Evolutionary conservation across 1,140 invertebrate genomes (phyloP).

Genomic region (Drosophila pruinosa): DNA sequence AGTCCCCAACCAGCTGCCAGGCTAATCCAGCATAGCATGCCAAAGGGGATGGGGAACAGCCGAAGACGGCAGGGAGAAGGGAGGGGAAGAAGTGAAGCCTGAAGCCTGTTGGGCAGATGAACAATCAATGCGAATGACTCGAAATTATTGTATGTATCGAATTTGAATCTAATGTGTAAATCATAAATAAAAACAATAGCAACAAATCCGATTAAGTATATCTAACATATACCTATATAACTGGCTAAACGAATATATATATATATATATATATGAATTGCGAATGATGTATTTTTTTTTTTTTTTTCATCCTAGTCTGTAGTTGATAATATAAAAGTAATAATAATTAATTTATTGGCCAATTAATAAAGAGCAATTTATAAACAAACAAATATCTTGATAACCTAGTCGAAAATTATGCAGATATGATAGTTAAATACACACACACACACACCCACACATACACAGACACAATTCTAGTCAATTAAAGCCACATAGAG

Average conservation of each 20-base stretch:
- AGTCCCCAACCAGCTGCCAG: constrained; percentile 14
- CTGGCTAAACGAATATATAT: constrained; percentile 26
- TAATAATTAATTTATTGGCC: constrained; percentile 61
- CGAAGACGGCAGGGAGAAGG: too few relatives aligned
- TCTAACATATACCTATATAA: constrained; percentile 32
- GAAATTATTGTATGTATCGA: constrained; percentile 47
- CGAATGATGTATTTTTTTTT: constrained; percentile 20
- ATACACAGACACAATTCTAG: constrained; percentile 49
- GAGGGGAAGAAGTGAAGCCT: not conserved
- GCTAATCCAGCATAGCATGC: constrained; percentile 27
- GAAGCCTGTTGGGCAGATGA: not conserved
- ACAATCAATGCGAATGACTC: constrained; percentile 32
- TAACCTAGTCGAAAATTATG: constrained; percentile 60
- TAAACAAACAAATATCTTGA: constrained; percentile 51
- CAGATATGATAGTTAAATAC: constrained; percentile 33
- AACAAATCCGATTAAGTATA: constrained; percentile 57
- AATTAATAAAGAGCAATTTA: constrained; percentile 78
- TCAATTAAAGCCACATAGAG: constrained; percentile 61
- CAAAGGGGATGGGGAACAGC: not conserved
- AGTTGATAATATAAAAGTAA: constrained; percentile 66
- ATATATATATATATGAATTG: constrained; percentile 11
- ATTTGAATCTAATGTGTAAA: constrained; percentile 65
- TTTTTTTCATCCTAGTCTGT: constrained; percentile 61
- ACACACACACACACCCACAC: constrained; percentile 17
- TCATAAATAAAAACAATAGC: constrained; percentile 52